Evolutionary conservation across 1,140 invertebrate species (phyloP).

Genomic region (Bombus pyrosoma): DNA sequence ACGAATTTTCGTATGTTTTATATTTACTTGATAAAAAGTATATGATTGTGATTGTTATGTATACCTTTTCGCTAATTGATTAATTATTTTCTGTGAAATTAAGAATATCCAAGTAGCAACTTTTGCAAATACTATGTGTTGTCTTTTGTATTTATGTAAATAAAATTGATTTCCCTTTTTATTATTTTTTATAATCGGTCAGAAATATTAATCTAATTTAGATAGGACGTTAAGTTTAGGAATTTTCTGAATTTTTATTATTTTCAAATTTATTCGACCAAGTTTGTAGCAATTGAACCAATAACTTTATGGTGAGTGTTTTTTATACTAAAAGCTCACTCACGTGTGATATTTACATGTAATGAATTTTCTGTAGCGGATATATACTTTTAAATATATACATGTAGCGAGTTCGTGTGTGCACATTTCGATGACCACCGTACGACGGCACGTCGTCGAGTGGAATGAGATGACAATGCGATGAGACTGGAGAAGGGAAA

Average conservation of each 20-base stretch:
- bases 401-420: conserved; percentile 24
- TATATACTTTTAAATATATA: conserved; percentile 31
- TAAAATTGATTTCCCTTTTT: not conserved
- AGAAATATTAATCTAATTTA: not conserved
- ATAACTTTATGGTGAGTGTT: conserved; percentile 54
- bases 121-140: too few relatives aligned
- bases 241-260: not conserved
- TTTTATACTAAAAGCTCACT: conserved; percentile 26
- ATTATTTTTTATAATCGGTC: not conserved
- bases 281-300: conserved; percentile 58
- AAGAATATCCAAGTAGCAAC: not conserved
- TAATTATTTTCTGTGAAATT: not conserved
- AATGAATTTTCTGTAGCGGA: conserved; percentile 19
- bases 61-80: not conserved
- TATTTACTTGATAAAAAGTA: too few relatives aligned
- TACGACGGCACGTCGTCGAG: conserved; percentile 61
- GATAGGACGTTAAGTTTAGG: not conserved
- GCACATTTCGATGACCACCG: conserved; percentile 40
- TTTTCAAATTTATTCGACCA: not conserved
- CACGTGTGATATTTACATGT: conserved; percentile 17
- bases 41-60: not conserved
- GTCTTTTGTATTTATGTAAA: not conserved
- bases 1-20: too few relatives aligned
- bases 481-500: conserved; percentile 26
- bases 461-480: conserved; percentile 55